A percentile compares a stretch with the other conserved stretches of the same genome.
phyloP scores from a whole-genome alignment of 2,888 invertebrate genomes.

The Scrobipalpa atriplicella region DNA sequence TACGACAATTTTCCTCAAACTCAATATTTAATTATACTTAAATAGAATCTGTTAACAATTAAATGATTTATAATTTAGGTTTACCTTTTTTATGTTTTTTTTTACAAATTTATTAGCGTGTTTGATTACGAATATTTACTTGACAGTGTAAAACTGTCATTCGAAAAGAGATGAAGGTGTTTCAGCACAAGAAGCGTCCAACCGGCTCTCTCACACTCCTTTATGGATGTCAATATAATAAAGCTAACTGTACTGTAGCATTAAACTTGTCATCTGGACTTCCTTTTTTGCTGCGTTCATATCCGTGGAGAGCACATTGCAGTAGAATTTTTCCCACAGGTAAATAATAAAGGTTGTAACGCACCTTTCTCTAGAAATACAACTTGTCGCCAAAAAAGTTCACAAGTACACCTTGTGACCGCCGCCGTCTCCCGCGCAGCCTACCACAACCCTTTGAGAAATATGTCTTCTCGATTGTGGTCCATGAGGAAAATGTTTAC shows the following conservation, averaged over 20 bases:
- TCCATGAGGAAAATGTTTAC: background rate
- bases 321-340: slow-evolving; percentile 41
- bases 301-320: slow-evolving; percentile 33
- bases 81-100: too few species aligned
- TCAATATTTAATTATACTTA: background rate
- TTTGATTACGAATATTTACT: too few species aligned
- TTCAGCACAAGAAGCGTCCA: background rate
- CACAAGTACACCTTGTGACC: slow-evolving; percentile 53
- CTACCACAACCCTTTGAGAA: slow-evolving; percentile 43
- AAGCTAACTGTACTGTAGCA: slow-evolving; percentile 23
- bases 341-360: slow-evolving; percentile 38
- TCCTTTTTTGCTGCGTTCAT: slow-evolving; percentile 35
- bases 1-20: slow-evolving; percentile 11
- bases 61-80: background rate
- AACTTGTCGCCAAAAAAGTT: slow-evolving; percentile 62
- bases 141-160: too few species aligned
- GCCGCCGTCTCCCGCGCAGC: slow-evolving; percentile 21
- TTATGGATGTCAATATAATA: slow-evolving; percentile 17
- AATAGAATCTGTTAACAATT: background rate
- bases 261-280: slow-evolving; percentile 26
- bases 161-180: background rate
- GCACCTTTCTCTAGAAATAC: slow-evolving; percentile 60
- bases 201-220: slow-evolving; percentile 23
- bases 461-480: slow-evolving; percentile 13
- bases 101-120: too few species aligned